Conservation (phyloP, 2,113 vertebrate genomes). For the Eudyptes chrysolophus region DNA sequence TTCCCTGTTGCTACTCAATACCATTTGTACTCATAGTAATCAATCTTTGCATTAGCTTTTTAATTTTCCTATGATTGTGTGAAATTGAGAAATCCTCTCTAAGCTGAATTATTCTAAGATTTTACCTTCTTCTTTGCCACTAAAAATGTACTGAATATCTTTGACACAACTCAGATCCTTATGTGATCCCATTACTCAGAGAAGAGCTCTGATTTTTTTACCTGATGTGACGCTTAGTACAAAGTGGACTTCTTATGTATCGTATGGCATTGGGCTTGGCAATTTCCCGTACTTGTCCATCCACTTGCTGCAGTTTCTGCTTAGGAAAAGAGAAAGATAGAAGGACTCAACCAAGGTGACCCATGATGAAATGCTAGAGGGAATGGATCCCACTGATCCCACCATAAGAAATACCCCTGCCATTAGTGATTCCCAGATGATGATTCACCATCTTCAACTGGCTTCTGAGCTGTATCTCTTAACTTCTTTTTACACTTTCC, state of each 20-base stretch:
- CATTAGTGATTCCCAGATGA: background rate
- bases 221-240: background rate
- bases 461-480: background rate
- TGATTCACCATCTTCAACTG: background rate
- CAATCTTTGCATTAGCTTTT: background rate
- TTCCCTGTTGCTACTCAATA: background rate
- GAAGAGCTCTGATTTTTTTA: background rate
- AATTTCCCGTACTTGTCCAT: background rate
- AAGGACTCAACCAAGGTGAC: background rate
- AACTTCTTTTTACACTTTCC: background rate
- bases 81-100: background rate
- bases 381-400: background rate
- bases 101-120: background rate
- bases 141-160: background rate
- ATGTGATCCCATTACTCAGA: background rate
- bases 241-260: background rate
- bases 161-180: too few species aligned
- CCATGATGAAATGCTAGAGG: background rate
- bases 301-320: background rate
- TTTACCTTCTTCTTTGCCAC: background rate
- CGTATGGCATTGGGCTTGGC: background rate
- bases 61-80: too few species aligned
- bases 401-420: rapidly evolving
- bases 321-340: background rate
- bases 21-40: background rate